Base-by-base conservation (phyloP, 1,140 invertebrate species). In the Drosophila virilis region DNA sequence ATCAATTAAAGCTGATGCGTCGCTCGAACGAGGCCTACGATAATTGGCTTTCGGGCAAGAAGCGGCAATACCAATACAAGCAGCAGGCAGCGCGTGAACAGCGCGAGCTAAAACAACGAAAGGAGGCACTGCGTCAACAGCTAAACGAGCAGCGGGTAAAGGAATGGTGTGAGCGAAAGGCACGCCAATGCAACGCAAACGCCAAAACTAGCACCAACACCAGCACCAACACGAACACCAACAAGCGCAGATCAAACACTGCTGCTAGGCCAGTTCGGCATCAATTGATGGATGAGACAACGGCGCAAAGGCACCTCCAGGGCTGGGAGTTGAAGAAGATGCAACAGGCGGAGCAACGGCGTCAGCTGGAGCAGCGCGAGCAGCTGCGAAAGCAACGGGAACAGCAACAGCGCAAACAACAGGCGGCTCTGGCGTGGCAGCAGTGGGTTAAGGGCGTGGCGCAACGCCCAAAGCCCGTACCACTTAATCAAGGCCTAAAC, bases 401-500 rank as follows among this genome's bases (percentile, higher is more conserved):
- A 38, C 40, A 37, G 10, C 9, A 22, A 5, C 15, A 70, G 32
- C 84, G 83, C 8, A 76, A 74, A 38, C 22, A 71, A 9, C 38
- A 72, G 45, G 66, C 80, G 6, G 50, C 67, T 0, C 33, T 58
- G 13, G 83, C 83, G 9, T 88, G 78, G 62, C 43, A 72, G 50
- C 64, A 70, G 0, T 88, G 83, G 83, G 66, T 84, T 9, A 72
- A 74, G 60, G 65, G 72, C 17, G 84, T 67, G 15, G 55, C 38
- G 0, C 61, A 77, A 9, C 64, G 81, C 0, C 80, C 89, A 17
- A 91, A 90, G 38, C 89, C 89, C 1, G 89, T 91, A 35, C 89
- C 89, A 4, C 60, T 83, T 2, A 70, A 77, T 50, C 77, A 85
- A 15, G 89, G 89, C 13, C 22, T 91, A 0, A 15, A 69, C 8